Conservation (phyloP, 2,797 vertebrate species). For the Poecilia velifera region DNA sequence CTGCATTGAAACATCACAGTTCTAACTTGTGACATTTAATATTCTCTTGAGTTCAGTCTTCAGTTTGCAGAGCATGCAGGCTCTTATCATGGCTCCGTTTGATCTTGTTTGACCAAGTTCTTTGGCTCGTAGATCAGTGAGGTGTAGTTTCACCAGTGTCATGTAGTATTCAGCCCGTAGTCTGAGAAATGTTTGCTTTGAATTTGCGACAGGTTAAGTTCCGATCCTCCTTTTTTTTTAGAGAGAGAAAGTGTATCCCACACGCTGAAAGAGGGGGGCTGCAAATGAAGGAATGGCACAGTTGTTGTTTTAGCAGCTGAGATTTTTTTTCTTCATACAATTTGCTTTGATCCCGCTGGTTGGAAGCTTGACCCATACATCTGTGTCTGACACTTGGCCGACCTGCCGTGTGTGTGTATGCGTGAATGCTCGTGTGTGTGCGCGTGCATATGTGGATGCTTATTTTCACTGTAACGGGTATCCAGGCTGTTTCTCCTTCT, state of each 20-base stretch:
- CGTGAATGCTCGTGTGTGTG: too few species aligned
- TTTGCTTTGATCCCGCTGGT: conserved; percentile 18
- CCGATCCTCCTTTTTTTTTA: conserved; percentile 4
- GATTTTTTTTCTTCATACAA: background rate
- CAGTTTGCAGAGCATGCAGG: background rate
- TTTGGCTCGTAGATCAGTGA: background rate
- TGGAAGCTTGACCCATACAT: conserved; percentile 11
- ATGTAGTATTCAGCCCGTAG: conserved; percentile 31
- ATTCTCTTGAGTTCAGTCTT: background rate
- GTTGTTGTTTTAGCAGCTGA: conserved; percentile 1
- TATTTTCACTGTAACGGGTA: background rate
- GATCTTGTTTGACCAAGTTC: background rate
- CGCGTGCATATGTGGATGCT: background rate
- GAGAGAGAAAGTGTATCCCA: conserved; percentile 14
- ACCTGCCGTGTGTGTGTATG: background rate
- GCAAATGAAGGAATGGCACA: background rate
- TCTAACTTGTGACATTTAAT: background rate
- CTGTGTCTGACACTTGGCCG: conserved; percentile 30
- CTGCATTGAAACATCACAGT: background rate
- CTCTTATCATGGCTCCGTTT: background rate
- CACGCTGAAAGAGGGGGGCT: too few species aligned
- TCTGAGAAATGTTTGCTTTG: conserved; percentile 23
- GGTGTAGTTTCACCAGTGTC: conserved; percentile 10
- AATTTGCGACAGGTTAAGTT: conserved; percentile 25
- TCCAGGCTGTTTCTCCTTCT: background rate